Base-by-base conservation (phyloP, 2,113 vertebrate genomes). In the Fukomys damarensis region DNA sequence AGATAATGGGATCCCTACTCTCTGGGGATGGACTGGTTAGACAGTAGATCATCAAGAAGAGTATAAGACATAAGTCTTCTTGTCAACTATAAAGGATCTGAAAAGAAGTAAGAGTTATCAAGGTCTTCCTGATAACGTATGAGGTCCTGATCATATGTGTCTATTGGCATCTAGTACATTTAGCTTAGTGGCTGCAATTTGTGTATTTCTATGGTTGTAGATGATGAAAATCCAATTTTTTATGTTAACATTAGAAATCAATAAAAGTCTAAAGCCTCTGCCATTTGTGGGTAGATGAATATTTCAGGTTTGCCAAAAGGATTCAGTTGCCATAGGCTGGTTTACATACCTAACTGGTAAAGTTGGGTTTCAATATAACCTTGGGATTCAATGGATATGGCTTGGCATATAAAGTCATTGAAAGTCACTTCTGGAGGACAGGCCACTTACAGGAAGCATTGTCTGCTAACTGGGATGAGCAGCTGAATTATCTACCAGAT, bases 391-490 rank as follows among this genome's bases (percentile, higher is more conserved):
- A 0, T 49, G 22, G 24, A 77, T 90, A n/a, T 84, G 28, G 74
- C 11, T 28, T 66, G 61, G 63, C 6, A 66, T 19, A 87, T 28
- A 81, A 79, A 80, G 56, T 49, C 19, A 93, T 16, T 9, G 14
- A 12, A 79, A 68, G 10, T 11, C 10, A 58, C 24, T 22, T 61
- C 9, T 82, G 20, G 49, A 65, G 66, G 77, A 85, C 65, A 91
- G 65, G 59, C 7, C 43, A 68, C 52, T 95, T 87, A 65, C 52
- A 86, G 54, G n/a, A 88, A 96, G 80, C 16, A 93, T 90, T 93
- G 46, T 88, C 81, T 91, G 86, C 20, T 97, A 97, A 97, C 58
- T 77, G 84, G 49, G 80, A 89, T 32, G 96, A 91, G 95, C 76
- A 83, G 41, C 86, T 96, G 72, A 98, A 81, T 17, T 89, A 86